Base-by-base conservation (phyloP, 1,140 invertebrate genomes). In the Druon quercuslanigerum region DNA sequence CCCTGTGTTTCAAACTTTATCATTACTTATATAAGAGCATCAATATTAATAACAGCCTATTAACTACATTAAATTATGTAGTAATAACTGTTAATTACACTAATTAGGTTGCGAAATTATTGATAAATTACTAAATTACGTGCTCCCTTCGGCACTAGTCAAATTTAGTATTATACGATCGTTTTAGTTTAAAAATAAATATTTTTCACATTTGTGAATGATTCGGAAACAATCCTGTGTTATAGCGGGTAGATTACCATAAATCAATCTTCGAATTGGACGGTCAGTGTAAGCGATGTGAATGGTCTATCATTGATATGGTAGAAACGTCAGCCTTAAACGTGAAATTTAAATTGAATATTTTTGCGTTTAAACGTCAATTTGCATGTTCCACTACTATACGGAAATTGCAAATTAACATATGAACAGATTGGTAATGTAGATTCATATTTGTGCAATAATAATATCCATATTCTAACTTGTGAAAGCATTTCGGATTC, bases 341-440 rank as follows among this genome's bases (percentile, higher is more conserved):
- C 46, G 8, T 73, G 50, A 51, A 73, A 73, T 50, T 33, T 70
- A 40, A 72, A 51, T 52, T 57, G 50, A 74, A 74, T 79, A 81
- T 80, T 84, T 82, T 82, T 79, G 76, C 73, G 76, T 77, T 80
- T 82, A 74, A 80, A 77, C 79, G 74, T 74, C 75, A 75, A 82
- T 80, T 82, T 82, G 81, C 81, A 83, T 83, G 71, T 74, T 51
- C 71, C 51, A 60, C 66, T 46, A 40, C 6, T 2, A 51, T 46
- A 79, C 79, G 80, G 79, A 80, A 73, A 66, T 66, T 66, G 33
- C n/a, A 76, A 79, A 82, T 82, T 82, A 82, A 82, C 81, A 82
- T 82, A 82, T 82, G 81, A 82, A 80, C 77, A 79, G 79, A 79
- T 78, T 52, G 74, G 79, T 80, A 79, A 83, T 79, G 76, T 75